Evolutionary conservation across 2,888 invertebrate genomes (phyloP).

Genomic region (Microdon myrmicae): DNA sequence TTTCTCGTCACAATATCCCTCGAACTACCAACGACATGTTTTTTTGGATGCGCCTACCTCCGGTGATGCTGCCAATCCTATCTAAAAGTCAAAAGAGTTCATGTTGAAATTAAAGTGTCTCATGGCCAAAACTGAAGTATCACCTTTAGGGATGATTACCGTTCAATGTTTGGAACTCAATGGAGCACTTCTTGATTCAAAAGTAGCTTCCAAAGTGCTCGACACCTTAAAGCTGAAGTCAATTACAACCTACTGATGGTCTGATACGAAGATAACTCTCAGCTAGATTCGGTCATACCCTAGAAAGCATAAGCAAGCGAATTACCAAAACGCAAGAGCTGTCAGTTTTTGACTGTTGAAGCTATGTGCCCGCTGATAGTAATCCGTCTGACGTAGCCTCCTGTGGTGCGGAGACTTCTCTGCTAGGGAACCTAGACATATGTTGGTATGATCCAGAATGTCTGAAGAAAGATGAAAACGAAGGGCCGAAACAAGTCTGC

Average conservation of each 20-base stretch:
- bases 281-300: conserved; percentile 30
- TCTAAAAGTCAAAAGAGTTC: conserved; percentile 8
- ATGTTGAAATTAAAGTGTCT: conserved; percentile 19
- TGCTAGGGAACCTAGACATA: background rate
- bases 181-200: conserved; percentile 26
- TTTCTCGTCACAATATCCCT: conserved; percentile 1
- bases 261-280: no score
- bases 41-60: conserved; percentile 20
- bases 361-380: conserved; percentile 10
- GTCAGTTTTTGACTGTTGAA: conserved; percentile 10
- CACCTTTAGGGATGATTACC: conserved; percentile 27
- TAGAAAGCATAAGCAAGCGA: conserved; percentile 20
- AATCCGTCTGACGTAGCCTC: conserved; percentile 15
- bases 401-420: conserved; percentile 10
- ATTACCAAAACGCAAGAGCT: conserved; percentile 12
- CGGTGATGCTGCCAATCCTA: conserved; percentile 33
- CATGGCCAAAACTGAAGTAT: conserved; percentile 26
- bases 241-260: no score
- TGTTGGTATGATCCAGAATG: conserved; percentile 16
- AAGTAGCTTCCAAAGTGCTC: conserved; percentile 8
- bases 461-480: background rate
- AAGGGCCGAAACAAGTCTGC: no score
- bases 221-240: conserved; percentile 5
- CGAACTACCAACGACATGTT: conserved; percentile 4
- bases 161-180: conserved; percentile 29